These are phyloP conservation scores for Temnothorax rugatulus DNA, from an alignment of 2,888 invertebrate species.

Conservation along the genomic window DNA sequence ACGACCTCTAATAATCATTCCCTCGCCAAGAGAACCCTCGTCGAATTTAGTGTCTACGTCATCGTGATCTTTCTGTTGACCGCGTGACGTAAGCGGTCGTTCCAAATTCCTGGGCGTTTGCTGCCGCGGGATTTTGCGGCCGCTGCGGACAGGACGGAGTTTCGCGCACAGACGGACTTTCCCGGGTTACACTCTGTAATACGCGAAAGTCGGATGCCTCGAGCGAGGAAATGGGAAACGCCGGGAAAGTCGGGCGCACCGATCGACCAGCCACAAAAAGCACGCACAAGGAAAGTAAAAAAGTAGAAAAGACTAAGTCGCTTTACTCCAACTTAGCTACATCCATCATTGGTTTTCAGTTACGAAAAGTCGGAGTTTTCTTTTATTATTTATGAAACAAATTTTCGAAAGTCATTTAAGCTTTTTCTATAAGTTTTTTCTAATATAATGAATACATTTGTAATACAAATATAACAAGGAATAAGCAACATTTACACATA, in stretches of 20 bases:
- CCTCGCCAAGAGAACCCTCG: conserved; percentile 10
- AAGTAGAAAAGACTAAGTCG: conserved; percentile 33
- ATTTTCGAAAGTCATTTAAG: neutral
- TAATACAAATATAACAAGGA: neutral
- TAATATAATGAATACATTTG: neutral
- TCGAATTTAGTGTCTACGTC: conserved; percentile 67
- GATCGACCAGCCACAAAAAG: conserved; percentile 34
- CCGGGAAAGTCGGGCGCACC: conserved; percentile 26
- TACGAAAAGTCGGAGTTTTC: neutral
- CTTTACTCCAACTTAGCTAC: neutral
- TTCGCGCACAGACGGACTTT: conserved; percentile 50
- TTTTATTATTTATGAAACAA: neutral
- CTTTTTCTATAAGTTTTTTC: neutral
- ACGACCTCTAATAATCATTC: conserved; percentile 31
- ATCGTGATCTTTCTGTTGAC: conserved; percentile 53
- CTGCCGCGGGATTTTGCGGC: conserved; percentile 50
- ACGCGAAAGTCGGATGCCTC: conserved; percentile 52
- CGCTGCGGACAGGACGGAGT: conserved; percentile 39
- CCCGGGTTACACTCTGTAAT: conserved; percentile 43
- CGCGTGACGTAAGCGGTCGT: conserved; percentile 65
- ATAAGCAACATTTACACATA: neutral
- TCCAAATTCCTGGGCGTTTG: conserved; percentile 66
- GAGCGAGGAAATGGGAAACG: conserved; percentile 39
- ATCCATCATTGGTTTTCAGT: conserved; percentile 25
- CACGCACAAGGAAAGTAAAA: conserved; percentile 27